Percentiles rank a stretch among this genome's conserved stretches.
These are phyloP conservation scores for Sipha flava DNA, from an alignment of 1,140 invertebrate genomes.

Conservation along the genomic window DNA sequence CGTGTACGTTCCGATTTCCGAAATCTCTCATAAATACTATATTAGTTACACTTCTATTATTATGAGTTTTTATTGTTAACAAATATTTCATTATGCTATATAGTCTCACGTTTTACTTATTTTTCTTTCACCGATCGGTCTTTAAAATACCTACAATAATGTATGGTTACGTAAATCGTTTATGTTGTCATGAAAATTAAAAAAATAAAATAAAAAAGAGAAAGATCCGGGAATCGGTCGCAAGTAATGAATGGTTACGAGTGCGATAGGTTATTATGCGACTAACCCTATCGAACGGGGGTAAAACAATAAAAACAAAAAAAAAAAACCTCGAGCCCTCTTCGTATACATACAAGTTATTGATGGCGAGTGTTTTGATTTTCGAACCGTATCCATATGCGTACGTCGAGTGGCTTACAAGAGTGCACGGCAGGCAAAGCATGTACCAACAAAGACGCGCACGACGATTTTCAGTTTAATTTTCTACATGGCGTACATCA, in stretches of 20 bases:
- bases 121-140: background rate
- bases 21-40: background rate
- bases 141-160: background rate
- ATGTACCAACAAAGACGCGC: too few relatives aligned
- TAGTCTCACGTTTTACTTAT: background rate
- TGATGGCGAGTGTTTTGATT: conserved; percentile 1
- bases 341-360: background rate
- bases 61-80: background rate
- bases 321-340: background rate
- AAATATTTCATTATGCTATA: background rate
- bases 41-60: conserved; percentile 19
- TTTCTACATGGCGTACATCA: too few relatives aligned
- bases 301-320: background rate
- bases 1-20: too few relatives aligned
- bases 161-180: conserved; percentile 1
- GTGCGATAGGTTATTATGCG: background rate
- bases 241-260: background rate
- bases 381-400: background rate
- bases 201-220: background rate
- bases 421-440: too few relatives aligned
- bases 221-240: background rate
- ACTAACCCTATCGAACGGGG: background rate
- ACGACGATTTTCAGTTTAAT: too few relatives aligned
- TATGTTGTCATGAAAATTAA: conserved; percentile 21
- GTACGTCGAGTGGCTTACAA: background rate